Evolutionary conservation across 2,888 invertebrate genomes (phyloP), one percentile per base, ranked within the genome.

Genomic region (Heteromurus nitidus): DNA sequence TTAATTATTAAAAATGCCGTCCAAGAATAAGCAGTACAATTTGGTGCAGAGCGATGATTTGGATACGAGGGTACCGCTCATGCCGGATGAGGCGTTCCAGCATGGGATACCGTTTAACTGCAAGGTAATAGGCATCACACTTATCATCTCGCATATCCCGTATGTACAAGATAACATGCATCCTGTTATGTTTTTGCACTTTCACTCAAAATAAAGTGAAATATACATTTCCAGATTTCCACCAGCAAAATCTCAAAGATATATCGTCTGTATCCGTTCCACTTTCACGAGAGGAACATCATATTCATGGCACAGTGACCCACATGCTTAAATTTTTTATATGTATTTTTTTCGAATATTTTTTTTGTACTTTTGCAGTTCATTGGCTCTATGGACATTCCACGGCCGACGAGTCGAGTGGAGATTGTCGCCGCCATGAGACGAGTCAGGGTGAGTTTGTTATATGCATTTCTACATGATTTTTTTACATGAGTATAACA

Each of bases 341-440:
- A n/a, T n/a, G n/a, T n/a, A n/a, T n/a, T n/a, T n/a, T n/a, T n/a
- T n/a, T n/a, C n/a, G n/a, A n/a, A 58, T 69, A 9, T 50, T 50
- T 68, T 50, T 47, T 42, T 58, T 55, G 22, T 55, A 24, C 11
- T 55, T 55, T 50, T 47, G 18, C 74, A 99, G 99, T 98, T 97
- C 90, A 98, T 99, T 89, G 99, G 99, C 87, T 97, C 96, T 86
- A 93, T 99, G 93, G 98, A 98, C 90, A 97, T 99, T 88, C 96
- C 98, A 20, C 92, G 98, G 87, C 99, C 99, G 31, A 95, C 96
- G 87, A 98, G 96, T 89, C 93, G 98, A 88, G 95, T 98, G 87
- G 99, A 99, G 91, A 99, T 99, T 89, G 99, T 99, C 81, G 97
- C 98, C 84, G 98, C 99, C 85, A 99, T 99, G 99, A 94, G 99